phyloP scores from a whole-genome alignment of 2,888 invertebrate genomes.

The Cosmopolites sordidus region DNA sequence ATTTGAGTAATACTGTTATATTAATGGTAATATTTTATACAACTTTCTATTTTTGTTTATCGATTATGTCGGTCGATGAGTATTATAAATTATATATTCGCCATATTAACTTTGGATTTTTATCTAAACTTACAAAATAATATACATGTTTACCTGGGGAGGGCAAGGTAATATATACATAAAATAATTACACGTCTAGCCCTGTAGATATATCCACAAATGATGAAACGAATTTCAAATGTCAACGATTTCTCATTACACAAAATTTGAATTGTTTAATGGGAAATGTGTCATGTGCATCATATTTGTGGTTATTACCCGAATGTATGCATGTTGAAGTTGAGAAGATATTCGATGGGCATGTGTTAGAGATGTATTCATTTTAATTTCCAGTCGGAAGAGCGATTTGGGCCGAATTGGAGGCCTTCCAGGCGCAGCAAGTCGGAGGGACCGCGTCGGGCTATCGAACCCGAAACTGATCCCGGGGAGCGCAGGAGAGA shows the following conservation, averaged over 20 bases:
- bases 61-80: no score
- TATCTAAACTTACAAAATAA: no score
- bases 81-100: no score
- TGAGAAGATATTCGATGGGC: slow-evolving; percentile 16
- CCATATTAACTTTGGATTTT: no score
- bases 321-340: slow-evolving; percentile 13
- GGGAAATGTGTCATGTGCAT: neutral
- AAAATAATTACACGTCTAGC: no score
- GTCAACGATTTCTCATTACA: neutral
- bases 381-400: slow-evolving; percentile 59
- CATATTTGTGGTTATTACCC: slow-evolving; percentile 9
- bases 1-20: no score
- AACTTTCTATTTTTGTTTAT: no score
- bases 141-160: no score
- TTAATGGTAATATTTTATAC: no score
- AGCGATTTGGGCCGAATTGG: slow-evolving; percentile 55
- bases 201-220: slow-evolving; percentile 2
- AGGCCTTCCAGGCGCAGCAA: slow-evolving; percentile 71
- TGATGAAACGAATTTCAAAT: neutral
- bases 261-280: no score
- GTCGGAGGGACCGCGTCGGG: slow-evolving; percentile 66
- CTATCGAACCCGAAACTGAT: slow-evolving; percentile 32
- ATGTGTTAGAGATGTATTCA: slow-evolving; percentile 30
- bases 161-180: no score
- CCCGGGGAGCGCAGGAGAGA: slow-evolving; percentile 45